Evolutionary conservation across 2,888 invertebrate species (phyloP), one percentile per base, ranked within the genome.

Genomic region (Drosophila sordidapex): DNA sequence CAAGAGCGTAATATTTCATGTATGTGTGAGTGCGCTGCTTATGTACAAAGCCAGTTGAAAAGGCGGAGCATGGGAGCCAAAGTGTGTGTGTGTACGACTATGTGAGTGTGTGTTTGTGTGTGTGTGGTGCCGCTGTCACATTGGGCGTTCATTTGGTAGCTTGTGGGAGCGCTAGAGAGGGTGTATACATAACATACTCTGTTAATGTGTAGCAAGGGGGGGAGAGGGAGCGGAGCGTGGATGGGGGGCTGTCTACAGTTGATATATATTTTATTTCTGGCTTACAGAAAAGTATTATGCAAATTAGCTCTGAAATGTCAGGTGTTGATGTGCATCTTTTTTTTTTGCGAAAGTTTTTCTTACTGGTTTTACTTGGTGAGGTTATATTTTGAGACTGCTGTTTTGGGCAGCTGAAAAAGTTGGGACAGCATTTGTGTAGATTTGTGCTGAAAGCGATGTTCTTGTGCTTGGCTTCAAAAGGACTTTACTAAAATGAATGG

Each of bases 41-140:
- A 77, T 77, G n/a, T 77, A 77, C 76, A 70, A 65, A 57, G 62
- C 56, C 69, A 71, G 64, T 25, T 21, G 63, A 80, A 82, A 87
- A 91, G 91, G 91, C 91, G 91, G 91, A 89, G 91, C 91, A 91
- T 90, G 91, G 89, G 91, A 82, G 78, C 27, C 38, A 13, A 38
- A 43, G 43, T 15, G 1, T 40, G 7, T 81, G 70, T 46, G 46
- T 46, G 13, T 15, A 2, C 31, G 7, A 80, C 33, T 4, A 68
- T 25, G 25, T 46, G 13, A 21, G 8, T 29, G 10, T 81, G 70
- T 40, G 38, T 38, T n/a, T 40, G 11, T 38, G 2, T 81, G 70
- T 53, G 73, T 75, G 69, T 67, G 76, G 71, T 72, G 67, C 61
- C 53, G 67, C 59, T 75, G 70, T 75, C 74, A 70, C 76, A 67